Percentiles rank a stretch among this genome's conserved stretches.
phyloP scores from a whole-genome alignment of 2,888 invertebrate species.

The Cosmorhoe ocellata region DNA sequence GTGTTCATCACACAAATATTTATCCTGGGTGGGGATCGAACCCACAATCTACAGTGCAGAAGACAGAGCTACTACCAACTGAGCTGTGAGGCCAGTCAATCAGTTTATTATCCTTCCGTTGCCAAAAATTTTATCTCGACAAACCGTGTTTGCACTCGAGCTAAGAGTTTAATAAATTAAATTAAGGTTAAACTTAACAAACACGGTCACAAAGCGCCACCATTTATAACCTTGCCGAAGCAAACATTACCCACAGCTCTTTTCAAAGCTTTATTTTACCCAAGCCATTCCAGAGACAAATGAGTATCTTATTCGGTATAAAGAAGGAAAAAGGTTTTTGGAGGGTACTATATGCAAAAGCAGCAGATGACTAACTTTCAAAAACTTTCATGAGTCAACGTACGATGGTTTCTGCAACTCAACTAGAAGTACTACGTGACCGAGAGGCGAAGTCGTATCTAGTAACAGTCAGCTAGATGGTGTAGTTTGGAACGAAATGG shows the following conservation, averaged over 20 bases:
- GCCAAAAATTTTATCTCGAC: background rate
- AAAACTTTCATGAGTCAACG: slow-evolving; percentile 16
- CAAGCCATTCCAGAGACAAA: slow-evolving; percentile 48
- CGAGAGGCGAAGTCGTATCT: slow-evolving; percentile 40
- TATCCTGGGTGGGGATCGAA: too few relatives aligned
- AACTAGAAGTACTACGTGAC: slow-evolving; percentile 52
- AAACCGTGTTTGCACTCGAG: background rate
- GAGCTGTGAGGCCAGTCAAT: too few relatives aligned
- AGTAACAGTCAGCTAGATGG: slow-evolving; percentile 41
- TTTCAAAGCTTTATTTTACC: slow-evolving; percentile 9
- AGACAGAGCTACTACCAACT: too few relatives aligned
- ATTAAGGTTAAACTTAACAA: slow-evolving; percentile 4
- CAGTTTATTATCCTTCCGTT: too few relatives aligned
- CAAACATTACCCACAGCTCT: slow-evolving; percentile 1
- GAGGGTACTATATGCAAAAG: too few relatives aligned
- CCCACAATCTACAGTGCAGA: too few relatives aligned
- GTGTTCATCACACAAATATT: too few relatives aligned
- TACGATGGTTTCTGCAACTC: background rate
- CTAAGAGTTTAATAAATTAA: background rate
- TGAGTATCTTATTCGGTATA: slow-evolving; percentile 48
- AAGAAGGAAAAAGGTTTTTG: slow-evolving; percentile 38
- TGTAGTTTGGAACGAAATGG: slow-evolving; percentile 54
- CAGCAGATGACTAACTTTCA: slow-evolving; percentile 39
- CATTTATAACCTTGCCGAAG: slow-evolving; percentile 26
- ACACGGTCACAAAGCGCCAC: slow-evolving; percentile 35